Evolutionary conservation across 2,797 vertebrate species (phyloP).

Genomic region (Phoeniculus purpureus): DNA sequence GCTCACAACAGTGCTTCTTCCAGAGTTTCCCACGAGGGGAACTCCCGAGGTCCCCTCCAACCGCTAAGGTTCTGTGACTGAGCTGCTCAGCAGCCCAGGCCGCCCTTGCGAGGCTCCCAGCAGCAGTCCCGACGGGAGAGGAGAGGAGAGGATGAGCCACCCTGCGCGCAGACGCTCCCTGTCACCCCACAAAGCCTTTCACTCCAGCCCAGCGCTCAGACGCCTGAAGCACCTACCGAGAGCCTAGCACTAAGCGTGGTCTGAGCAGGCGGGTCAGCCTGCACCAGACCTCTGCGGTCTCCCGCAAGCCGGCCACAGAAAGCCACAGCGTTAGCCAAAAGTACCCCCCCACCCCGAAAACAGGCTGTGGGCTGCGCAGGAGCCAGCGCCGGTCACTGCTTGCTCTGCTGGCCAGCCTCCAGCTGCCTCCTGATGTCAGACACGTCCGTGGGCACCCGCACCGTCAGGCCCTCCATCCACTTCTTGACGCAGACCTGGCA

Average conservation of each 20-base stretch:
- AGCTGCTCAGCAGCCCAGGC: no score
- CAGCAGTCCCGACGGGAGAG: constrained; percentile 2
- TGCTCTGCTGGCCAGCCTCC: constrained; percentile 62
- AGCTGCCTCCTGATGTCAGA: constrained; percentile 59
- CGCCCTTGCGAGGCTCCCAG: neutral
- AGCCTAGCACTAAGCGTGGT: neutral
- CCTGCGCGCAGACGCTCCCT: neutral
- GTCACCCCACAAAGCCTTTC: neutral
- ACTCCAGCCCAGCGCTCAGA: neutral
- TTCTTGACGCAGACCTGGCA: constrained; percentile 80
- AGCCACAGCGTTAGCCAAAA: neutral
- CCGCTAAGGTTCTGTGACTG: no score
- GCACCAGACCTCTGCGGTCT: neutral
- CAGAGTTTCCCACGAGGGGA: no score
- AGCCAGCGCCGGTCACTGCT: neutral
- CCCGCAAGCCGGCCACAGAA: neutral
- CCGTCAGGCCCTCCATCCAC: constrained; percentile 78
- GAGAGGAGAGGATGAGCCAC: neutral
- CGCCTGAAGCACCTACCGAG: neutral
- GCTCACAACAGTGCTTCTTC: no score
- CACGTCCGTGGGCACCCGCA: constrained; percentile 73
- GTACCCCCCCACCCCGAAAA: neutral
- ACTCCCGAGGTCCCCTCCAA: no score
- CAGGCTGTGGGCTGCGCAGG: neutral
- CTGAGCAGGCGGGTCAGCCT: neutral